phyloP scores from a whole-genome alignment of 2,797 vertebrate genomes.

The Phataginus tricuspis region DNA sequence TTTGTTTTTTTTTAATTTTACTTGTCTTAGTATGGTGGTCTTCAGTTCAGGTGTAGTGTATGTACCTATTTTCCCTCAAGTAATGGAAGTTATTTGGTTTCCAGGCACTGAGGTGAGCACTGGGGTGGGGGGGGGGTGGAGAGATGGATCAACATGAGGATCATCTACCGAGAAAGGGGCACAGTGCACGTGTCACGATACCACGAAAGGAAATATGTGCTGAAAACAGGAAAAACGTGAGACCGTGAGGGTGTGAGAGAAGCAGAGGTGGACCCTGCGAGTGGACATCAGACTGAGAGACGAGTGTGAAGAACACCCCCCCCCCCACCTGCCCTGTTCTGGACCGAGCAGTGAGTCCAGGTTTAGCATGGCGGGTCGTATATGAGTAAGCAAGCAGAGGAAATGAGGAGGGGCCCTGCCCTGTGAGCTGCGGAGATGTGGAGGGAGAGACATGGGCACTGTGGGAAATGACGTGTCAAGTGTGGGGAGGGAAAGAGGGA shows the following conservation, averaged over 20 bases:
- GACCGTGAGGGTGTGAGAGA: fast-evolving
- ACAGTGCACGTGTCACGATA: not conserved
- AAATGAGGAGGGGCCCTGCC: not conserved
- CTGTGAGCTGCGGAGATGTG: not conserved
- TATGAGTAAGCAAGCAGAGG: not conserved
- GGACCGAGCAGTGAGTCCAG: not conserved
- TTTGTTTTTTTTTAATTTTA: not conserved
- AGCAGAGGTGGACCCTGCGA: not conserved
- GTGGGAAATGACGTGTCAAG: not conserved
- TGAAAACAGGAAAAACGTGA: not conserved
- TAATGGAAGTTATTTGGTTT: not conserved
- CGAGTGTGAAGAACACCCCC: not conserved
- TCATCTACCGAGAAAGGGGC: not conserved
- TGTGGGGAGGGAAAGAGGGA: not conserved
- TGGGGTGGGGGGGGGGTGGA: not conserved
- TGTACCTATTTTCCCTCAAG: not conserved
- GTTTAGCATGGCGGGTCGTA: not conserved
- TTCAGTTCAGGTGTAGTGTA: not conserved
- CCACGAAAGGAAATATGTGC: not conserved
- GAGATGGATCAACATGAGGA: not conserved
- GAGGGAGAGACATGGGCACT: not conserved
- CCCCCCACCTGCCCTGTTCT: not conserved
- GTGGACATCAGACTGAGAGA: not conserved
- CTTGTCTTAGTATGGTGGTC: not conserved
- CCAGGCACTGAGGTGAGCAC: not conserved